A percentile compares a stretch with the other conserved stretches of the same genome.
Conservation (phyloP, 2,888 invertebrate species). For the Dichetophora obliterata region DNA sequence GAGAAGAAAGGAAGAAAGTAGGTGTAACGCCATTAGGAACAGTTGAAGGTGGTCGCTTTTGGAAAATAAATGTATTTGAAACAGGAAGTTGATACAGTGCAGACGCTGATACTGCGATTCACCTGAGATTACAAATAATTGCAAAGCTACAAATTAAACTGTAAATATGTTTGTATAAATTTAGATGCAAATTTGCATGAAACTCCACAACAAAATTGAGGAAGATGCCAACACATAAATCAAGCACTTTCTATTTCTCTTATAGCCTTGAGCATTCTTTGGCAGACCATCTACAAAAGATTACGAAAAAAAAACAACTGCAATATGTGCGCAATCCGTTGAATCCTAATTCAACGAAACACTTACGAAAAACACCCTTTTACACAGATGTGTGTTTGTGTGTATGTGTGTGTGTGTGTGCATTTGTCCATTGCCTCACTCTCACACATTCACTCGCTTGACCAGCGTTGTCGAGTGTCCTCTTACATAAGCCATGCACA, state of each 20-base stretch:
- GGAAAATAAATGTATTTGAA: not conserved
- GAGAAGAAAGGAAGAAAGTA: not conserved
- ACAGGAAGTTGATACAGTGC: too few species aligned
- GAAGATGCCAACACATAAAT: conserved; percentile 37
- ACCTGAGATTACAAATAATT: too few species aligned
- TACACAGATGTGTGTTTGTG: not conserved
- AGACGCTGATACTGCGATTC: too few species aligned
- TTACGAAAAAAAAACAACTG: not conserved
- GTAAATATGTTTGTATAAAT: too few species aligned
- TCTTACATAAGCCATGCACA: conserved; percentile 31
- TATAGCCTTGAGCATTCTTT: not conserved
- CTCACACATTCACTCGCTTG: not conserved
- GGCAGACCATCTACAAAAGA: not conserved
- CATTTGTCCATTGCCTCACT: too few species aligned
- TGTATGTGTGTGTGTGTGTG: not conserved
- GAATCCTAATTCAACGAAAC: conserved; percentile 3
- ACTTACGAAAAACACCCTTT: conserved; percentile 1
- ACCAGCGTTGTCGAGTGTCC: conserved; percentile 34
- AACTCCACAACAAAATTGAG: not conserved
- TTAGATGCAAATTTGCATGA: not conserved
- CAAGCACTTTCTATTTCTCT: conserved; percentile 33
- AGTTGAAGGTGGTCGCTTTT: not conserved
- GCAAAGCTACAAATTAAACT: too few species aligned
- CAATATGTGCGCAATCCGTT: conserved; percentile 29
- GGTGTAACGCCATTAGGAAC: not conserved